Conservation (phyloP, 2,113 vertebrate genomes). For the Neogale vison region DNA sequence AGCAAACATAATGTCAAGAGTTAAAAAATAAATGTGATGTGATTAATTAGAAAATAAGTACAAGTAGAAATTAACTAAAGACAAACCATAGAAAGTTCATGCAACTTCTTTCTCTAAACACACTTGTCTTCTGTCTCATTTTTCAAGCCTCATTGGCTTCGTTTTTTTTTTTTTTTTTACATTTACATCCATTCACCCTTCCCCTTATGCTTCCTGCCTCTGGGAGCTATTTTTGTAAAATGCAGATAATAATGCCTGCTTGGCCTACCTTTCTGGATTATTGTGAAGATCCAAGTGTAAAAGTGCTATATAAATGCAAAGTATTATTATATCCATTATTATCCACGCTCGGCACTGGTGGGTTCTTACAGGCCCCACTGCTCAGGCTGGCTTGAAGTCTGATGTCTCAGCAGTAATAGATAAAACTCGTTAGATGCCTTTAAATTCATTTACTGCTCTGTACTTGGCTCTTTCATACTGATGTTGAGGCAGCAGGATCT, state of each 20-base stretch:
- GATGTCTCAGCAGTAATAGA: neutral
- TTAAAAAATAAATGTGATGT: neutral
- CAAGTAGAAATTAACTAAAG: neutral
- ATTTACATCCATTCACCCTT: neutral
- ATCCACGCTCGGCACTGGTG: neutral
- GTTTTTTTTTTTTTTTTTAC: neutral
- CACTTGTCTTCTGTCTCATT: neutral
- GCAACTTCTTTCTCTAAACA: neutral
- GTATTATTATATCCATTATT: neutral
- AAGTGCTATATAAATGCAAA: slow-evolving; percentile 37
- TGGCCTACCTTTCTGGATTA: slow-evolving; percentile 18
- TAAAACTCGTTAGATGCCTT: neutral
- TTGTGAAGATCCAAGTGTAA: neutral
- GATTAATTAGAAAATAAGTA: neutral
- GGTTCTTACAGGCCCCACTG: neutral
- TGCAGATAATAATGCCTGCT: neutral
- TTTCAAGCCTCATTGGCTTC: slow-evolving; percentile 13
- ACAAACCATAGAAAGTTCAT: neutral
- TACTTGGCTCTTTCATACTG: neutral
- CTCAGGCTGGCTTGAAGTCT: neutral
- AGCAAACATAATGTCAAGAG: neutral
- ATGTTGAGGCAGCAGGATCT: neutral
- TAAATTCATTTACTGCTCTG: neutral
- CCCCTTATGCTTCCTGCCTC: neutral
- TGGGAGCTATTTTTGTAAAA: slow-evolving; percentile 40